Base-by-base conservation (phyloP, 2,888 invertebrate species). In the Temnothorax unifasciatus region DNA sequence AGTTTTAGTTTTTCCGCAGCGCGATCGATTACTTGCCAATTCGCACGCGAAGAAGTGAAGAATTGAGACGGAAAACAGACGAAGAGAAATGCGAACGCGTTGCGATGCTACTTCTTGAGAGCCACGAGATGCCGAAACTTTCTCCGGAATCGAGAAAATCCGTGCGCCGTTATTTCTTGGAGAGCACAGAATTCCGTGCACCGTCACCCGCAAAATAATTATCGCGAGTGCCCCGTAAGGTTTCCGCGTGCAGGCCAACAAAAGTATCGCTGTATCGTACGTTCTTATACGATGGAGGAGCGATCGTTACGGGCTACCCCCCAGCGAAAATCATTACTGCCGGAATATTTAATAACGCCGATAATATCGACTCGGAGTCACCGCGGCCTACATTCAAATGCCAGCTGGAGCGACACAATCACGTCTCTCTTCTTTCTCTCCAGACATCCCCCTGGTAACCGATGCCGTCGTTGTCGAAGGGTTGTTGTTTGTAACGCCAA, bases 301-400 rank as follows among this genome's bases (percentile, higher is more conserved):
- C 68, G 69, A 79, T 79, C 79, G 57, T 79, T 79, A 47, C 57
- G 57, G 21, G 71, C 59, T 47, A 59, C 73, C 59, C 73, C 59
- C 44, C 57, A 44, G 47, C 38, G 59, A 79, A 79, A 79, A 79
- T 79, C 79, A 71, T 79, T 79, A 79, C 47, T 13, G 18, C 71
- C 47, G 59, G 79, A 71, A 79, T 73, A 79, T 79, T 79, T 61
- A 71, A 79, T 79, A 73, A 79, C 18, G 25, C 79, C 47, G 73
- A 79, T 79, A 71, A 71, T 79, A 79, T 47, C 79, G 59, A 79
- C 34, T 79, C 34, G 47, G 47, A 73, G 79, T 79, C 79, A 50
- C 73, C 59, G 73, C 59, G 79, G 79, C 79, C 79, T 79, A 79
- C 79, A 79, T 79, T 79, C 73, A 79, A 79, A 79, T 71, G 79